Percentiles rank a stretch among this genome's conserved stretches.
Evolutionary conservation across 1,140 invertebrate species (phyloP).

Genomic region (Drosophila grimshawi): DNA sequence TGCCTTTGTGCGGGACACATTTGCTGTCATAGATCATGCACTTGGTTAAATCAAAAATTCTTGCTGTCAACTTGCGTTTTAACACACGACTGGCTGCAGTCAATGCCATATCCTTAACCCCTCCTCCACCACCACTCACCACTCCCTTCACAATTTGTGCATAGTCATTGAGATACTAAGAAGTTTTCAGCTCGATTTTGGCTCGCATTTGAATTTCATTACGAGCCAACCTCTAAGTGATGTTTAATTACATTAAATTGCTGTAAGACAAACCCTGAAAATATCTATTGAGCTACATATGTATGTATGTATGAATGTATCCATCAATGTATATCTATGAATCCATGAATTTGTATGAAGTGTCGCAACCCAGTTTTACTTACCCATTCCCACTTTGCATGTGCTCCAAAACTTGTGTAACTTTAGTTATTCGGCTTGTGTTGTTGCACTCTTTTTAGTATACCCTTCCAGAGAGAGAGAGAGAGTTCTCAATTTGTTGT

Average conservation of each 20-base stretch:
- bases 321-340: constrained; percentile 27
- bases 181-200: constrained; percentile 38
- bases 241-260: constrained; percentile 68
- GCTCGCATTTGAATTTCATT: constrained; percentile 55
- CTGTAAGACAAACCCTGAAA: constrained; percentile 27
- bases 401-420: constrained; percentile 41
- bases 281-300: background rate
- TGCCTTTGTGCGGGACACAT: constrained; percentile 74
- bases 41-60: constrained; percentile 82
- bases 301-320: constrained; percentile 50
- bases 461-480: background rate
- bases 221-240: constrained; percentile 37
- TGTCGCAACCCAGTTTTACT: constrained; percentile 66
- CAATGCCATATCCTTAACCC: constrained; percentile 40
- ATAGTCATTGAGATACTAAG: constrained; percentile 21
- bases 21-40: constrained; percentile 82
- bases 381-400: constrained; percentile 4
- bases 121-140: background rate
- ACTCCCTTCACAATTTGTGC: constrained; percentile 21
- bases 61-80: constrained; percentile 70
- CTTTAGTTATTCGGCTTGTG: constrained; percentile 43
- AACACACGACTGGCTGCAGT: constrained; percentile 68
- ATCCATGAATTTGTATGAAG: constrained; percentile 75
- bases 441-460: background rate
- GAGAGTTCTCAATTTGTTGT: too few relatives aligned